phyloP scores from a whole-genome alignment of 2,797 vertebrate genomes.

The Chiloscyllium punctatum region DNA sequence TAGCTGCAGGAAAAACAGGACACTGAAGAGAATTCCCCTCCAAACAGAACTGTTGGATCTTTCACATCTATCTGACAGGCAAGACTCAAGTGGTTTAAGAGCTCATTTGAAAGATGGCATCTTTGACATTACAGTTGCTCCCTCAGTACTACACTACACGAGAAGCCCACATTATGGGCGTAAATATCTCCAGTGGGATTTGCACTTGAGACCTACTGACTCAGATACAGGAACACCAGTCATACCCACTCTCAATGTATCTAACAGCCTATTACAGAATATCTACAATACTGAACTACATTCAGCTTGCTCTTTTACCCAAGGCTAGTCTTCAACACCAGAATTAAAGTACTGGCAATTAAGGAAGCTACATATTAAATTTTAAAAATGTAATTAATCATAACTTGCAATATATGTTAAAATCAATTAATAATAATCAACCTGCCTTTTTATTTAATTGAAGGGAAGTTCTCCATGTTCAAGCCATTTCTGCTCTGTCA shows the following conservation, averaged over 20 bases:
- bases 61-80: not conserved
- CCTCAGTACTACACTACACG: not conserved
- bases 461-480: not conserved
- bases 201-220: not conserved
- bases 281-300: not conserved
- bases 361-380: not conserved
- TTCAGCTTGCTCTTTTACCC: not conserved
- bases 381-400: not conserved
- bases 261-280: not conserved
- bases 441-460: slow-evolving; percentile 33
- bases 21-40: too few relatives aligned
- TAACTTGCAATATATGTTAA: slow-evolving; percentile 26
- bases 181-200: not conserved
- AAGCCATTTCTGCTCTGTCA: not conserved
- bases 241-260: not conserved
- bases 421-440: slow-evolving; percentile 34
- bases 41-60: not conserved
- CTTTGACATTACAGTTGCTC: not conserved
- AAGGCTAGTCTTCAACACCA: not conserved
- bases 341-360: slow-evolving; percentile 5
- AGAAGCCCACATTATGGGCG: not conserved
- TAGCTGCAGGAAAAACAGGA: not conserved
- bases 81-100: not conserved
- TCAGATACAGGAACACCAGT: not conserved
- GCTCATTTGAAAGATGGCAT: not conserved